Evolutionary conservation across 2,113 vertebrate genomes (phyloP).

Genomic region (Ellobius talpinus): DNA sequence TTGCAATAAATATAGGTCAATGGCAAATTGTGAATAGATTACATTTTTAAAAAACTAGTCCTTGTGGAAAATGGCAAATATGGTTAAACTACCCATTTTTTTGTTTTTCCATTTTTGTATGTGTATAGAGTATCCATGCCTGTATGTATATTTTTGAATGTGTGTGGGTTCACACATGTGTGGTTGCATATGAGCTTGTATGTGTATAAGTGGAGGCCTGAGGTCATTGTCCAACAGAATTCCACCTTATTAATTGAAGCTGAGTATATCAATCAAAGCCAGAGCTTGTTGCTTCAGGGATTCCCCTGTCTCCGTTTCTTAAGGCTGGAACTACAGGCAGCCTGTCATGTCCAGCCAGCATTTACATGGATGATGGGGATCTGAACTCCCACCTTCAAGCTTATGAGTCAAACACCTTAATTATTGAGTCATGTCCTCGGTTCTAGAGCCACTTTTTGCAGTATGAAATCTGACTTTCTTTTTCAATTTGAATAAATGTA

Average conservation of each 20-base stretch:
- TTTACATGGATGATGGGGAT: neutral
- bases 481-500: neutral
- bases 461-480: neutral
- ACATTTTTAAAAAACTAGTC: neutral
- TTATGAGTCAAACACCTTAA: neutral
- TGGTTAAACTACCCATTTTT: neutral
- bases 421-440: neutral
- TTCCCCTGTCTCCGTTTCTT: neutral
- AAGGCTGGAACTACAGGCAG: neutral
- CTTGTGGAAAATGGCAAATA: neutral
- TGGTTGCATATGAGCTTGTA: neutral
- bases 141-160: neutral
- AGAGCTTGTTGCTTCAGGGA: neutral
- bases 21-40: neutral
- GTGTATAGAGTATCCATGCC: neutral
- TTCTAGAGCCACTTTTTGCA: neutral
- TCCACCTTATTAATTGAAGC: neutral
- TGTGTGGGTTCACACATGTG: neutral
- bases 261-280: neutral
- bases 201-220: neutral
- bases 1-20: neutral
- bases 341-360: neutral
- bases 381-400: neutral
- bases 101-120: neutral
- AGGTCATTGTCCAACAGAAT: neutral